phyloP scores from a whole-genome alignment of 2,888 invertebrate species.

The Litoditis marina region DNA sequence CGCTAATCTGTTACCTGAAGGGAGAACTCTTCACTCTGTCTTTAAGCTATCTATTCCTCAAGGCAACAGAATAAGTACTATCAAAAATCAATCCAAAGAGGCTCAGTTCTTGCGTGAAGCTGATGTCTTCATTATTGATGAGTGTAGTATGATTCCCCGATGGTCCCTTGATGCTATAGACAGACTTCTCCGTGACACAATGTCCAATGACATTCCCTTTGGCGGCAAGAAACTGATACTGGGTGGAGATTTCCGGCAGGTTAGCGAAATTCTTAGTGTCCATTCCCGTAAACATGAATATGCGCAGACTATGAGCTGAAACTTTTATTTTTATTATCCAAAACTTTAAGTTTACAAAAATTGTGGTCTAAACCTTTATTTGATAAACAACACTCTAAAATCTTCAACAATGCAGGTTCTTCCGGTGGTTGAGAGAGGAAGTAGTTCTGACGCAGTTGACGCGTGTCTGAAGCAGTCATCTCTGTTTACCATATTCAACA shows the following conservation, averaged over 20 bases:
- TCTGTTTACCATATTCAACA: too few relatives aligned
- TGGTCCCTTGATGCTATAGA: slow-evolving; percentile 14
- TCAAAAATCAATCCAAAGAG: background rate
- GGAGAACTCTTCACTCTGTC: slow-evolving; percentile 18
- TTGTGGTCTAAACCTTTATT: too few relatives aligned
- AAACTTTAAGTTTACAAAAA: too few relatives aligned
- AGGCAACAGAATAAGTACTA: background rate
- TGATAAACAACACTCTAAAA: too few relatives aligned
- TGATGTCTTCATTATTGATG: slow-evolving; percentile 17
- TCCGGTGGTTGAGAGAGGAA: too few relatives aligned
- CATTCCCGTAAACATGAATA: too few relatives aligned
- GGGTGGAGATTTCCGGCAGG: slow-evolving; percentile 28
- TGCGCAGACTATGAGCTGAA: too few relatives aligned
- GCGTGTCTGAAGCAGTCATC: too few relatives aligned
- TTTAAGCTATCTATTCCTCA: slow-evolving; percentile 9
- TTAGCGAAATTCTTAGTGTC: too few relatives aligned
- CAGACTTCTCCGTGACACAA: slow-evolving; percentile 17
- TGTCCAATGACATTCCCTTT: slow-evolving; percentile 13
- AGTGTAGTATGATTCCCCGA: slow-evolving; percentile 21
- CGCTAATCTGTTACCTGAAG: slow-evolving; percentile 22
- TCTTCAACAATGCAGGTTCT: too few relatives aligned
- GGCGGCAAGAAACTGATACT: slow-evolving; percentile 19
- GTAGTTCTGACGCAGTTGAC: too few relatives aligned
- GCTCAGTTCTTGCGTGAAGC: background rate
- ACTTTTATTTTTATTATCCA: too few relatives aligned